These are phyloP conservation scores for Campopleginae sp. DNA, from an alignment of 2,888 invertebrate species.

Conservation along the genomic window DNA sequence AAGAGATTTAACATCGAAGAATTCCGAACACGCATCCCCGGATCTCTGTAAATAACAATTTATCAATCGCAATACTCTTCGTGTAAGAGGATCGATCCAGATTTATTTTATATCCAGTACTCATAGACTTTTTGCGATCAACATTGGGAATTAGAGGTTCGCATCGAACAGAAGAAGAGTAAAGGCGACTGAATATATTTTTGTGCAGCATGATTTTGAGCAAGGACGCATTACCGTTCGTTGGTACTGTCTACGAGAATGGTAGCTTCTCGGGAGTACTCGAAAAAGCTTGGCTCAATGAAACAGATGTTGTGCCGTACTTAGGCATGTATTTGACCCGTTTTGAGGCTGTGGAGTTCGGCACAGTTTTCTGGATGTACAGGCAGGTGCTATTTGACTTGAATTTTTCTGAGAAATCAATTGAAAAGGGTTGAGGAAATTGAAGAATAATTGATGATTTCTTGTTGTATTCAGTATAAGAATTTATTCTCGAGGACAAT, in stretches of 20 bases:
- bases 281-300: constrained; percentile 53
- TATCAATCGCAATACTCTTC: too few relatives aligned
- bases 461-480: constrained; percentile 17
- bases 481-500: constrained; percentile 36
- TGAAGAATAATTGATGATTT: neutral
- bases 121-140: neutral
- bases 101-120: too few relatives aligned
- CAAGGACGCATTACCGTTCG: neutral
- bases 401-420: too few relatives aligned
- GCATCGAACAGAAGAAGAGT: neutral
- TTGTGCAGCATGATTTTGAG: constrained; percentile 28
- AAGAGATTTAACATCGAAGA: too few relatives aligned
- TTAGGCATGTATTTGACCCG: constrained; percentile 42
- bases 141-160: neutral
- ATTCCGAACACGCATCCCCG: too few relatives aligned
- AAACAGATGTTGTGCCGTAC: constrained; percentile 64
- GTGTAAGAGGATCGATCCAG: too few relatives aligned
- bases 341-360: constrained; percentile 41
- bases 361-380: constrained; percentile 67
- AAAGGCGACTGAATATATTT: neutral
- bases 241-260: constrained; percentile 15
- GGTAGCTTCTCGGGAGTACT: constrained; percentile 64
- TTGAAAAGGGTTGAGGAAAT: neutral
- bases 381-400: constrained; percentile 44
- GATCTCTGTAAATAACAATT: too few relatives aligned